A percentile compares a stretch with the other conserved stretches of the same genome.
Evolutionary conservation across 2,113 vertebrate species (phyloP).

Genomic region (Alaudala cheleensis): DNA sequence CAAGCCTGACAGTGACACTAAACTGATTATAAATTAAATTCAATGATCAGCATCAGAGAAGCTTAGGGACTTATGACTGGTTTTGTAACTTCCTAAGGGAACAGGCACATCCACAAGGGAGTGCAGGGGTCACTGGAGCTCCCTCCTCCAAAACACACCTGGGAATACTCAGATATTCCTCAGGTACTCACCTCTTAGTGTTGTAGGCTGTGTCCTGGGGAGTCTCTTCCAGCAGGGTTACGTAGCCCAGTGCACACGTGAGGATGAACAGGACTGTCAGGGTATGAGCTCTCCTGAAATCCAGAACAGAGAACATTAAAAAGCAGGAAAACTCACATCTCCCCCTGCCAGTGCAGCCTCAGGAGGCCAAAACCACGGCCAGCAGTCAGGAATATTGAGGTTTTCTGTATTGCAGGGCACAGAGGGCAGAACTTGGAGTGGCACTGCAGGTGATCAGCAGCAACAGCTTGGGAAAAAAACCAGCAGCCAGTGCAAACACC

Average conservation of each 20-base stretch:
- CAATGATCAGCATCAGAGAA: neutral
- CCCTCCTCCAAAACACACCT: neutral
- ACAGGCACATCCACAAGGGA: neutral
- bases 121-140: neutral
- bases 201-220: slow-evolving; percentile 96
- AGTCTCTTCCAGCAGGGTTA: slow-evolving; percentile 95
- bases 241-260: slow-evolving; percentile 91
- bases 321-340: neutral
- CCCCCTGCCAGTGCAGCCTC: neutral
- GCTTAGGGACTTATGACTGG: neutral
- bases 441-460: neutral
- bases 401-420: neutral
- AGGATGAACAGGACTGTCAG: slow-evolving; percentile 95
- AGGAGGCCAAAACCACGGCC: rapidly evolving
- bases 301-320: neutral
- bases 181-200: slow-evolving; percentile 85
- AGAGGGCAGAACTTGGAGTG: too few relatives aligned
- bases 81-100: neutral
- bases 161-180: neutral
- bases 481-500: neutral
- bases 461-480: neutral
- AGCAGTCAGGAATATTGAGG: neutral
- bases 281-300: slow-evolving; percentile 91
- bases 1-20: neutral
- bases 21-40: neutral